phyloP scores from a whole-genome alignment of 1,140 invertebrate genomes.

The Leptopilina clavipes region DNA sequence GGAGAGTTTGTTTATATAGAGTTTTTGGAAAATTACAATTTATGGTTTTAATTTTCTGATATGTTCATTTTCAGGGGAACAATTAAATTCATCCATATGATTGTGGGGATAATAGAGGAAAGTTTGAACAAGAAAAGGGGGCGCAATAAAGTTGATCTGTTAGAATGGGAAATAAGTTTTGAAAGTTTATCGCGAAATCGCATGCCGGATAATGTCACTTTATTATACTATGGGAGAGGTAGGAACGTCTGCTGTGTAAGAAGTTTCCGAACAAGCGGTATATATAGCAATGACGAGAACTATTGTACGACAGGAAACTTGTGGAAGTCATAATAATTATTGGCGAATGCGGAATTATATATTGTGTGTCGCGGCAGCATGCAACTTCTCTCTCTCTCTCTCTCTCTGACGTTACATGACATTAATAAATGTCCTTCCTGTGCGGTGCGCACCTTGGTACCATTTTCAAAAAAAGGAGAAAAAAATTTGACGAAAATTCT shows the following conservation, averaged over 20 bases:
- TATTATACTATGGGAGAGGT: slow-evolving; percentile 66
- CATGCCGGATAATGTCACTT: slow-evolving; percentile 72
- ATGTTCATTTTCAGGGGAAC: neutral
- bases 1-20: too few species aligned
- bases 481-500: too few species aligned
- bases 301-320: slow-evolving; percentile 66
- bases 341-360: slow-evolving; percentile 73
- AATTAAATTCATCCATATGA: neutral
- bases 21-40: neutral
- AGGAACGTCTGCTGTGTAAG: slow-evolving; percentile 55
- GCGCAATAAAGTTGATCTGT: slow-evolving; percentile 26
- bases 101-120: slow-evolving; percentile 5
- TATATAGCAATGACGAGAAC: slow-evolving; percentile 56
- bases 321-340: slow-evolving; percentile 73
- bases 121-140: neutral
- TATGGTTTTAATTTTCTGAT: too few species aligned
- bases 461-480: slow-evolving; percentile 35
- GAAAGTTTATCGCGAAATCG: slow-evolving; percentile 72
- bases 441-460: slow-evolving; percentile 53
- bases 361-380: slow-evolving; percentile 68
- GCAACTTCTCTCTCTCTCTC: too few species aligned
- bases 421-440: slow-evolving; percentile 69
- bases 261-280: slow-evolving; percentile 60
- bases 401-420: slow-evolving; percentile 59
- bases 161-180: slow-evolving; percentile 63